phyloP scores from a whole-genome alignment of 2,113 vertebrate species.

The Cephalopholis sonnerati region DNA sequence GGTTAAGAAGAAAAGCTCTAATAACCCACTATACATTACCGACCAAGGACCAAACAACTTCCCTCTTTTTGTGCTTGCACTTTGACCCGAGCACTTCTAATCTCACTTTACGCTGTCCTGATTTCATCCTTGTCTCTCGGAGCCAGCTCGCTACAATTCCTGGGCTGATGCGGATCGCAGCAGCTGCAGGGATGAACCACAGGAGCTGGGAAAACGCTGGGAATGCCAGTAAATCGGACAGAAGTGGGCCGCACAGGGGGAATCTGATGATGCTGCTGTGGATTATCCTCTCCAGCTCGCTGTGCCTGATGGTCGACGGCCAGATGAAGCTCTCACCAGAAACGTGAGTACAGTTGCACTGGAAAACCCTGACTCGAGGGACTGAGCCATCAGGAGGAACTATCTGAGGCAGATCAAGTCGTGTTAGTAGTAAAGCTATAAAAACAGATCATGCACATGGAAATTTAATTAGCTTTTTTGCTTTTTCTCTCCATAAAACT shows the following conservation, averaged over 20 bases:
- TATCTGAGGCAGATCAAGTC: neutral
- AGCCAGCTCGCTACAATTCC: slow-evolving; percentile 42
- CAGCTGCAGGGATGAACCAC: slow-evolving; percentile 71
- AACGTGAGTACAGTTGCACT: slow-evolving; percentile 86
- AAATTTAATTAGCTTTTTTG: neutral
- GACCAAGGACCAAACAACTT: neutral
- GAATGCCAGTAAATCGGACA: slow-evolving; percentile 58
- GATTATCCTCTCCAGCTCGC: slow-evolving; percentile 83
- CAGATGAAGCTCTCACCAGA: slow-evolving; percentile 91
- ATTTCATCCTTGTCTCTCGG: slow-evolving; percentile 36
- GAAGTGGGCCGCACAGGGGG: slow-evolving; percentile 65
- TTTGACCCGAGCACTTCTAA: slow-evolving; percentile 32
- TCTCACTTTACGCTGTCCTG: slow-evolving; percentile 33
- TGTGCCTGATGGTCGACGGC: slow-evolving; percentile 73
- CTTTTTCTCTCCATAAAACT: neutral
- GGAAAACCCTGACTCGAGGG: neutral
- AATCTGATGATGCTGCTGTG: slow-evolving; percentile 74
- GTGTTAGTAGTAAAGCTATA: neutral
- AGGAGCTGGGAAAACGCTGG: slow-evolving; percentile 37
- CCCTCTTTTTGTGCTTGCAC: slow-evolving; percentile 8
- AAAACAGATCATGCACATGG: neutral
- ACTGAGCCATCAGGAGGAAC: neutral
- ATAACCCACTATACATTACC: no score
- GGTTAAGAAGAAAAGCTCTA: neutral
- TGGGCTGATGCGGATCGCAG: slow-evolving; percentile 51